These are phyloP conservation scores for Aromia moschata DNA, from an alignment of 2,888 invertebrate genomes.

Conservation along the genomic window DNA sequence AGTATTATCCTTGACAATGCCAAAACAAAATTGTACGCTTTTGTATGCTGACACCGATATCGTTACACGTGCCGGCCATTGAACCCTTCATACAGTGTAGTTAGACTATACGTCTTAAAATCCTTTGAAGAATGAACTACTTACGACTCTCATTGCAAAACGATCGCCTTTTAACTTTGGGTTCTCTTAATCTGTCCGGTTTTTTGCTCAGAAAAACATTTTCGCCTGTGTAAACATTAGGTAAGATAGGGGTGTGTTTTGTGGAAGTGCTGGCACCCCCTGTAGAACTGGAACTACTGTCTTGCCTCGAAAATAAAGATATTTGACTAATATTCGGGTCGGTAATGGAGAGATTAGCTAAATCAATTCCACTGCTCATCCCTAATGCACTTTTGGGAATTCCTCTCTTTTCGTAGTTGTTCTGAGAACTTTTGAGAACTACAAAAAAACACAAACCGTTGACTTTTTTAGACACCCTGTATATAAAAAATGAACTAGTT, in stretches of 20 bases:
- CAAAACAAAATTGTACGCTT: no score
- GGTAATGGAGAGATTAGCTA: not conserved
- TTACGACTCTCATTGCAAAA: not conserved
- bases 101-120: no score
- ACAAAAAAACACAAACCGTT: not conserved
- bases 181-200: not conserved
- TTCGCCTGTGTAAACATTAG: not conserved
- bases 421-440: no score
- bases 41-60: no score
- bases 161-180: not conserved
- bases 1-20: no score
- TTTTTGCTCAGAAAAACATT: not conserved
- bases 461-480: no score
- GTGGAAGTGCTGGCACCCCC: not conserved
- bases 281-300: not conserved
- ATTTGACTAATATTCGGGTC: not conserved
- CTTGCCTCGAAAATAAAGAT: not conserved
- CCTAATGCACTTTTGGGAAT: not conserved
- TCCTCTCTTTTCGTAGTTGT: not conserved
- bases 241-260: not conserved
- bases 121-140: no score
- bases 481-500: no score
- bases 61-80: no score
- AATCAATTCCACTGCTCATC: not conserved
- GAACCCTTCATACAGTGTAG: no score